Evolutionary conservation across 2,888 invertebrate genomes (phyloP).

Genomic region (Phasia obesa): DNA sequence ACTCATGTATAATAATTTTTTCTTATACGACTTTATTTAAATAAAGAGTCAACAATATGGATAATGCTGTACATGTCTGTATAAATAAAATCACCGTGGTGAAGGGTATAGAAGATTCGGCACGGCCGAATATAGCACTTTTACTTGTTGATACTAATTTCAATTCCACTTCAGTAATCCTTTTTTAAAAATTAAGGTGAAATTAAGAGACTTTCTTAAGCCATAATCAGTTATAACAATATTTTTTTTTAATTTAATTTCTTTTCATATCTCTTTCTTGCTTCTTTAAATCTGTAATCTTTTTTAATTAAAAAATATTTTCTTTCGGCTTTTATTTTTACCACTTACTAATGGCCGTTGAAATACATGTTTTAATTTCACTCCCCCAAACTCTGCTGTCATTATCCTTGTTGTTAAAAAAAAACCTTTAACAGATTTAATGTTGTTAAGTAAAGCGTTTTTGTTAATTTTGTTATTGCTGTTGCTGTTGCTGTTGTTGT

Average conservation of each 20-base stretch:
- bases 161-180: too few relatives aligned
- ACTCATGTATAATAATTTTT: too few relatives aligned
- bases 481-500: slow-evolving; percentile 6
- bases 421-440: slow-evolving; percentile 37
- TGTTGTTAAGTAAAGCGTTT: slow-evolving; percentile 37
- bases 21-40: too few relatives aligned
- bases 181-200: too few relatives aligned
- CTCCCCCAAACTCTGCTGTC: neutral
- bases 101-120: too few relatives aligned
- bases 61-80: too few relatives aligned
- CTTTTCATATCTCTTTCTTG: neutral
- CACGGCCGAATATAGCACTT: neutral
- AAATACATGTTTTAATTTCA: neutral
- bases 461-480: slow-evolving; percentile 14
- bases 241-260: slow-evolving; percentile 16
- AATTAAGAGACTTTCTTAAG: too few relatives aligned
- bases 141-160: too few relatives aligned
- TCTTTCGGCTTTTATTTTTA: slow-evolving; percentile 15
- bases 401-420: neutral
- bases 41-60: too few relatives aligned
- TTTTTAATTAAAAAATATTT: slow-evolving; percentile 67
- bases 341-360: slow-evolving; percentile 21
- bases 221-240: too few relatives aligned
- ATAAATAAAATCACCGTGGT: too few relatives aligned
- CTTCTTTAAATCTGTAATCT: slow-evolving; percentile 52